Conservation (phyloP, 2,888 invertebrate species). For the Tetranychus truncatus region DNA sequence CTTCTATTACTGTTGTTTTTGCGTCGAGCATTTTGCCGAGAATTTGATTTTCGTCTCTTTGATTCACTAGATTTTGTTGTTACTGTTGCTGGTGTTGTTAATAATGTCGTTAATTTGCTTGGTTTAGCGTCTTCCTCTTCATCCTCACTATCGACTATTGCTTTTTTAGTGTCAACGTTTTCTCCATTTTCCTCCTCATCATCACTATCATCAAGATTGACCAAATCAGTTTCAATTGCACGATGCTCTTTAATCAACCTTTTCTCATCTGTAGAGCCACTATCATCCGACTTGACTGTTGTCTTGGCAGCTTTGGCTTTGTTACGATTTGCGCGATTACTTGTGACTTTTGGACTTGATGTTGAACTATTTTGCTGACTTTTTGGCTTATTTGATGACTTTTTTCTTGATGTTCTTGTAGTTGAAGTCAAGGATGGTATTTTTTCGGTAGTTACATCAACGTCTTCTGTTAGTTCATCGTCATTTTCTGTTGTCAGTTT, state of each 20-base stretch:
- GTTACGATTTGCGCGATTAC: background rate
- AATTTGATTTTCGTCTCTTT: background rate
- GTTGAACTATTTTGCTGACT: background rate
- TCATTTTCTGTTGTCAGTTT: background rate
- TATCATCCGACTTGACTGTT: background rate
- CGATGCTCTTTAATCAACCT: background rate
- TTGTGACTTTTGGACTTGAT: background rate
- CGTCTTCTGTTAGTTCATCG: background rate
- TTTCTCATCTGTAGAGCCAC: background rate
- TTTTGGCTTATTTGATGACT: background rate
- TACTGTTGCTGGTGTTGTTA: background rate
- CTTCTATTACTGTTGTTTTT: background rate
- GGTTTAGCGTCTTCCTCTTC: background rate
- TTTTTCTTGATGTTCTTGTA: background rate
- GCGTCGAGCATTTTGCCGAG: background rate
- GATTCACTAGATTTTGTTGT: background rate
- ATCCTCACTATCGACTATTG: background rate
- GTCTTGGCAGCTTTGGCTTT: background rate
- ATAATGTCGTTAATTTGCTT: background rate
- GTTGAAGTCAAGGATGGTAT: background rate
- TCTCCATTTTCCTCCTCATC: background rate
- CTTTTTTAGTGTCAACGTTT: background rate
- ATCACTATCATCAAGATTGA: background rate
- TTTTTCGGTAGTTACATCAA: background rate
- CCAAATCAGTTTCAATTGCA: no score